Evolutionary conservation across 1,140 invertebrate species (phyloP), one percentile per base, ranked within the genome.

Genomic region (Solenopsis invicta): DNA sequence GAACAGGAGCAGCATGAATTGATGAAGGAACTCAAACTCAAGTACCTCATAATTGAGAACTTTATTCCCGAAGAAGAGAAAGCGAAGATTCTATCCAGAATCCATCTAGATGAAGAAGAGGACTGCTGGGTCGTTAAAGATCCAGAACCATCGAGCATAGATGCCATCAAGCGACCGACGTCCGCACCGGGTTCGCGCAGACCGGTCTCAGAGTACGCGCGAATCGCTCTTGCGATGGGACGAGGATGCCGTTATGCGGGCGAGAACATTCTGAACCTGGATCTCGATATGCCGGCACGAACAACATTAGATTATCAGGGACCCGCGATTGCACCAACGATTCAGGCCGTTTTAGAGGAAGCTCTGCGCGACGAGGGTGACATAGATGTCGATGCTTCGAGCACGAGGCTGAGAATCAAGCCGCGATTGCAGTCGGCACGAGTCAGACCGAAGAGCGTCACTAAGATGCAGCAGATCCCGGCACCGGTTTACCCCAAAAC

Each of bases 31-130:
- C 94, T 98, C 66, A 97, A 98, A 89, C 96, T 98, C n/a, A 97
- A 97, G 84, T 97, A 98, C 92, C 96, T 99, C 12, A 98, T 99
- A 61, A 99, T 99, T 82, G 99, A 99, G 92, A 99, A 99, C 95
- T 99, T 99, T 94, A 98, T 99, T 92, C 99, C 99, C 13, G 96
- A 97, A 4, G 98, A 99, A 91, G 98, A 99, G 67, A 97, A 98
- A 91, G 97, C 97, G 66, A 97, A 98, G 90, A 97, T 99, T n/a
- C 96, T 97, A 89, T 97, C 95, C 90, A 97, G 97, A 91, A 97
- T 97, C 91, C 96, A 97, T 37, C 99, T 98, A 95, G 98, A 99
- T 94, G 99, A 99, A 91, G 97, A 98, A 92, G 96, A 98, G 86
- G 98, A 99, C 92, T 96, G 97, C 62, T 99, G 98, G 98, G 96